Conservation (phyloP, 92 coral and sea anemone species). For the Paramuricea clavata region DNA sequence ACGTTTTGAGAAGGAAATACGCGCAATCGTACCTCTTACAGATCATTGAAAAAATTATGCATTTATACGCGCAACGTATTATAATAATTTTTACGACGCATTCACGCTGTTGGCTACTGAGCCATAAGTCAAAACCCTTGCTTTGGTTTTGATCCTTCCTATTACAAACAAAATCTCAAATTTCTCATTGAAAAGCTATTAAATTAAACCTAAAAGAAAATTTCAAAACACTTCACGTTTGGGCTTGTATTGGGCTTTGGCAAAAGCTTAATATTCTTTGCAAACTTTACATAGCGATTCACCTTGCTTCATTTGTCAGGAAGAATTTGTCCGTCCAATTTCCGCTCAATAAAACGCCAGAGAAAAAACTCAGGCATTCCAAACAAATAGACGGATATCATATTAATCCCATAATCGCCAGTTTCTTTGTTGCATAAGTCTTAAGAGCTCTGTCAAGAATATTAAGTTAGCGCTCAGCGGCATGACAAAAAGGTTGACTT, state of each 20-base stretch:
- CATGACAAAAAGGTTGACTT: not conserved
- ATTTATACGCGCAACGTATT: not conserved
- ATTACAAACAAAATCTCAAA: not conserved
- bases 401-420: slow-evolving; percentile 22
- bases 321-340: slow-evolving; percentile 11
- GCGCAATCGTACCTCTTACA: too few relatives aligned
- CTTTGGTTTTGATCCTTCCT: not conserved
- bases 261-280: not conserved
- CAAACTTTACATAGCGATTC: not conserved
- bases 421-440: slow-evolving; percentile 17
- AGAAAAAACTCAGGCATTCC: not conserved
- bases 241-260: not conserved
- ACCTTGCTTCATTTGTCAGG: not conserved
- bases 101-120: too few relatives aligned
- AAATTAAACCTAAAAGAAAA: not conserved
- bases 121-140: not conserved
- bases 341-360: slow-evolving; percentile 17
- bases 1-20: too few relatives aligned
- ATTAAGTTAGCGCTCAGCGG: slow-evolving; percentile 21
- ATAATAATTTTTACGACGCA: not conserved
- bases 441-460: slow-evolving; percentile 27
- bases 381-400: slow-evolving; percentile 33
- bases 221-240: not conserved
- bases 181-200: not conserved
- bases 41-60: too few relatives aligned